These are phyloP conservation scores for Caenorhabditis angaria DNA, from an alignment of 2,888 invertebrate species.

Conservation along the genomic window DNA sequence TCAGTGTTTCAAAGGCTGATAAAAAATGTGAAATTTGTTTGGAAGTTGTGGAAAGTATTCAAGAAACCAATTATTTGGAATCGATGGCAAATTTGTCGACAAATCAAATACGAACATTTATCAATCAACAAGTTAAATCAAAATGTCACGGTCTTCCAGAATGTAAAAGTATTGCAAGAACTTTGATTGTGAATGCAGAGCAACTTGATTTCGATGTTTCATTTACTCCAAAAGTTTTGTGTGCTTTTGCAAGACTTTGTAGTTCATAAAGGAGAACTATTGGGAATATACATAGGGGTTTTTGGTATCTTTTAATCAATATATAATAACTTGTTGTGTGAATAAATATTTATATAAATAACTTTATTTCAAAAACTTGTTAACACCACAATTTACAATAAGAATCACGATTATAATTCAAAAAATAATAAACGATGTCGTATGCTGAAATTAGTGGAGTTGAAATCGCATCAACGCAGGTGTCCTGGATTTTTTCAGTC, in stretches of 20 bases:
- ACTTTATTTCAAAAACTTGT: too few species aligned
- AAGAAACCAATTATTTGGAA: not conserved
- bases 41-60: not conserved
- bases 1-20: not conserved
- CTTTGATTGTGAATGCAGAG: not conserved
- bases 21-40: not conserved
- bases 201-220: not conserved
- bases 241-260: not conserved
- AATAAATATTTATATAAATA: too few species aligned
- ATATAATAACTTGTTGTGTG: too few species aligned
- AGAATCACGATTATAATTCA: not conserved
- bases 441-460: not conserved
- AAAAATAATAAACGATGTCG: not conserved
- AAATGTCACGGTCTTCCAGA: not conserved
- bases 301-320: too few species aligned
- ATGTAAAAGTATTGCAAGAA: not conserved
- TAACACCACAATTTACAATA: not conserved
- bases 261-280: not conserved
- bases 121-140: not conserved
- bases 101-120: not conserved
- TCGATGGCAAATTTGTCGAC: not conserved
- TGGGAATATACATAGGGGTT: too few species aligned
- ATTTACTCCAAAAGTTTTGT: not conserved
- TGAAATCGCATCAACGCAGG: not conserved
- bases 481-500: not conserved